A percentile compares a stretch with the other conserved stretches of the same genome.
These are phyloP conservation scores for Rhynchotus rufescens DNA, from an alignment of 2,797 vertebrate species.

Conservation along the genomic window DNA sequence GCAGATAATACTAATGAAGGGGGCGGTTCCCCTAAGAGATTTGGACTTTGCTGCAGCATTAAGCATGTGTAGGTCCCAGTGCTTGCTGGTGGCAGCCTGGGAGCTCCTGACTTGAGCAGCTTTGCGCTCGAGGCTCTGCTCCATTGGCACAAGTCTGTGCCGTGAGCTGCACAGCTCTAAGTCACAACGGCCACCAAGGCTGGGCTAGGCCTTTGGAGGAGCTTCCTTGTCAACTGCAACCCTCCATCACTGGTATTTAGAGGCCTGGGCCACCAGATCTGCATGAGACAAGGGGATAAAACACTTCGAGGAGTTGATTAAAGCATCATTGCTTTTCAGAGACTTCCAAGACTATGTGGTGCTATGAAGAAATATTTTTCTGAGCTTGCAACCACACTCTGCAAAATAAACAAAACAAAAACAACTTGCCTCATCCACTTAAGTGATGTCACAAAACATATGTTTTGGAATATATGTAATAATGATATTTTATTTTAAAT, in stretches of 20 bases:
- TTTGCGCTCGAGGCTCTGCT: background rate
- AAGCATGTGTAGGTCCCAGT: background rate
- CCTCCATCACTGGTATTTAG: background rate
- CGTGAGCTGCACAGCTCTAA: background rate
- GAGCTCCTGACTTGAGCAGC: background rate
- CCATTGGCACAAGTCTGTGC: too few relatives aligned
- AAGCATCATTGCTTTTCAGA: constrained; percentile 1
- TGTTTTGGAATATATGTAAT: too few relatives aligned
- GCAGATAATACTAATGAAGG: background rate
- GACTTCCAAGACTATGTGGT: background rate
- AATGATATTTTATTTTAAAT: too few relatives aligned
- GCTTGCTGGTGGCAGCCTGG: rapidly evolving
- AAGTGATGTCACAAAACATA: background rate
- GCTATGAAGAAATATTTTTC: background rate
- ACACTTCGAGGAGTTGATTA: constrained; percentile 20
- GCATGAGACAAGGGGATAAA: background rate
- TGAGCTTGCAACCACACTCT: background rate
- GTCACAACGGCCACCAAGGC: too few relatives aligned
- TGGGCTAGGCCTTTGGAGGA: background rate
- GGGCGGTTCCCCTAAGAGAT: background rate
- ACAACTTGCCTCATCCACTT: background rate
- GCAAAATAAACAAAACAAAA: background rate
- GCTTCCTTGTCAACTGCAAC: background rate
- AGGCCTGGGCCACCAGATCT: background rate
- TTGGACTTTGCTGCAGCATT: background rate